These are phyloP conservation scores for Calonectris borealis DNA, from an alignment of 2,113 vertebrate species.

Conservation along the genomic window DNA sequence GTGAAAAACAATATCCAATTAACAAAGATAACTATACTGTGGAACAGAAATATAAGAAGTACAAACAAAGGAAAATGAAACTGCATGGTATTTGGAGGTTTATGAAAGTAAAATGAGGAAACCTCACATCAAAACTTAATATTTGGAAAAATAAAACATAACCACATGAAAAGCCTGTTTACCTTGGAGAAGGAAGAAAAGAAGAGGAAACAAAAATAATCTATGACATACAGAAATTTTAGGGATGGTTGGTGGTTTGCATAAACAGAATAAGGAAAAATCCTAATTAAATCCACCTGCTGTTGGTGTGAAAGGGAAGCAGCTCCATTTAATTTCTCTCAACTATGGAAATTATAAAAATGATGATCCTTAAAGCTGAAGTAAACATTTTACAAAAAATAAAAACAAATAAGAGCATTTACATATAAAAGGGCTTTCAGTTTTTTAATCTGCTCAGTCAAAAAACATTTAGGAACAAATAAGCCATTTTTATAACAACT, in stretches of 20 bases:
- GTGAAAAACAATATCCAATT: slow-evolving; percentile 42
- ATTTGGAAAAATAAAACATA: not conserved
- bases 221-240: not conserved
- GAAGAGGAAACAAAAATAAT: not conserved
- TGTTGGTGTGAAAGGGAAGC: not conserved
- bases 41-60: not conserved
- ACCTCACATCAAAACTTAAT: not conserved
- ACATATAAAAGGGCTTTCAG: not conserved
- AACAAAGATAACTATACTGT: slow-evolving; percentile 14
- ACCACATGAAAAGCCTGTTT: not conserved
- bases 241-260: not conserved
- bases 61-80: slow-evolving; percentile 33
- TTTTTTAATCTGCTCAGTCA: not conserved
- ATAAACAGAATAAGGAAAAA: not conserved
- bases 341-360: not conserved
- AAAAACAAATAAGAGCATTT: not conserved
- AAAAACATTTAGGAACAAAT: not conserved
- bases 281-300: not conserved
- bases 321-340: not conserved
- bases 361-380: not conserved
- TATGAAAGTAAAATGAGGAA: slow-evolving; percentile 33
- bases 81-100: not conserved
- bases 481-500: not conserved
- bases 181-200: not conserved
- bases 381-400: not conserved